These are phyloP conservation scores for Callinectes sapidus DNA, from an alignment of 2,888 invertebrate species.

Conservation along the genomic window DNA sequence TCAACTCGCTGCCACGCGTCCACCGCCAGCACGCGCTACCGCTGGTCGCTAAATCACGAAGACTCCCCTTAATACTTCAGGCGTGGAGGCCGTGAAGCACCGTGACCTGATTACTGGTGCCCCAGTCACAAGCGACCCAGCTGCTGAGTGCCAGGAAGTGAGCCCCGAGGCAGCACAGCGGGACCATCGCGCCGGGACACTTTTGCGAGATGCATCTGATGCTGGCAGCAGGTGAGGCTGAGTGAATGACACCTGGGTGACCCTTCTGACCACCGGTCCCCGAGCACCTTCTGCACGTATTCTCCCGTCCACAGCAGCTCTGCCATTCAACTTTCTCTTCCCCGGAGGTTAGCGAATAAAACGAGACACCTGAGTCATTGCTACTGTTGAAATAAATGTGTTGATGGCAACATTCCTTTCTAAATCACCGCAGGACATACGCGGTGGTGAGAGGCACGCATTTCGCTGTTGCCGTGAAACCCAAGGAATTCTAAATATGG, in stretches of 20 bases:
- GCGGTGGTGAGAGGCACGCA: neutral
- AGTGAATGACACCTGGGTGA: neutral
- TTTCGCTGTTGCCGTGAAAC: neutral
- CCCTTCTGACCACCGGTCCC: neutral
- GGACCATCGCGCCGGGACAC: neutral
- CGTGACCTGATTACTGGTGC: slow-evolving; percentile 38
- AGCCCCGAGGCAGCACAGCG: neutral
- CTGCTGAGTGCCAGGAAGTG: neutral
- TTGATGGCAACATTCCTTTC: neutral
- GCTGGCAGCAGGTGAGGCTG: neutral
- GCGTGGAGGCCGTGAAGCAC: neutral
- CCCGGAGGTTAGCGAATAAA: neutral
- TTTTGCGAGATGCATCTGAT: neutral
- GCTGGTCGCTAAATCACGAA: neutral
- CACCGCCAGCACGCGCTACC: slow-evolving; percentile 13
- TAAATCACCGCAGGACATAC: neutral
- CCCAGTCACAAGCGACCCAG: neutral
- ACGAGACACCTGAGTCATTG: neutral
- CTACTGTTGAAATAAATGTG: neutral
- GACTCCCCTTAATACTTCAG: neutral
- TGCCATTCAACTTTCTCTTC: neutral
- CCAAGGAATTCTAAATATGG: neutral
- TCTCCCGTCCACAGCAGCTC: neutral
- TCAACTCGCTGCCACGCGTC: neutral
- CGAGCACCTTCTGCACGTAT: neutral